Percentiles rank a stretch among this genome's conserved stretches.
Evolutionary conservation across 2,797 vertebrate genomes (phyloP).

Genomic region (Dendrocincla tyrannina): DNA sequence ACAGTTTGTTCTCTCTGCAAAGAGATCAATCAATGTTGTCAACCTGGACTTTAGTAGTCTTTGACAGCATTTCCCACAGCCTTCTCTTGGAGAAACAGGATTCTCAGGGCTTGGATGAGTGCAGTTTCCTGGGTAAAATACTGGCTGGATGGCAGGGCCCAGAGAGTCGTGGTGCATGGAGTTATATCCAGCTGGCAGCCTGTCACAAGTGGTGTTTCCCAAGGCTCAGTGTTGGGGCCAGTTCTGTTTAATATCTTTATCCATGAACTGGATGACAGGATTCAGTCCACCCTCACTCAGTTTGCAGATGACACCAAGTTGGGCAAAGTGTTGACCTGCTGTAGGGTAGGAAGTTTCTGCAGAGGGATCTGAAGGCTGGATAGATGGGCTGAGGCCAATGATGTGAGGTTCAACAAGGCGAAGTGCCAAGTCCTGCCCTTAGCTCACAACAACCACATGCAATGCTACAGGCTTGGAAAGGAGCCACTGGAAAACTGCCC

Average conservation of each 20-base stretch:
- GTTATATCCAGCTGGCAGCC: too few species aligned
- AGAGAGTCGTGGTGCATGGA: not conserved
- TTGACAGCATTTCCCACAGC: not conserved
- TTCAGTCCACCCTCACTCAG: not conserved
- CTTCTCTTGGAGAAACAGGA: not conserved
- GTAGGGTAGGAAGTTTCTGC: not conserved
- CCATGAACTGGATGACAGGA: not conserved
- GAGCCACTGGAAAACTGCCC: not conserved
- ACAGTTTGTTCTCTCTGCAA: not conserved
- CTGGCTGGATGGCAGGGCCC: not conserved
- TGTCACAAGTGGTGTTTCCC: not conserved
- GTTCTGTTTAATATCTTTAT: not conserved
- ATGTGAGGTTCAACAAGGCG: not conserved
- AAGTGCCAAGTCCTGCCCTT: not conserved
- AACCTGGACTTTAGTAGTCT: not conserved
- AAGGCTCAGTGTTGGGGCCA: not conserved
- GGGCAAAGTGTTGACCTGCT: not conserved
- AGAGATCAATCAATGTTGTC: not conserved
- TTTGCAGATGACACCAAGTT: not conserved
- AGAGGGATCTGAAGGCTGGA: not conserved
- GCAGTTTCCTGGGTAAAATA: not conserved
- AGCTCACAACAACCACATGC: not conserved
- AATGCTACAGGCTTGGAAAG: not conserved
- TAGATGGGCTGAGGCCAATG: not conserved
- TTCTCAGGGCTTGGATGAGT: not conserved